phyloP scores from a whole-genome alignment of 2,888 invertebrate genomes.

The Scotopteryx bipunctaria region DNA sequence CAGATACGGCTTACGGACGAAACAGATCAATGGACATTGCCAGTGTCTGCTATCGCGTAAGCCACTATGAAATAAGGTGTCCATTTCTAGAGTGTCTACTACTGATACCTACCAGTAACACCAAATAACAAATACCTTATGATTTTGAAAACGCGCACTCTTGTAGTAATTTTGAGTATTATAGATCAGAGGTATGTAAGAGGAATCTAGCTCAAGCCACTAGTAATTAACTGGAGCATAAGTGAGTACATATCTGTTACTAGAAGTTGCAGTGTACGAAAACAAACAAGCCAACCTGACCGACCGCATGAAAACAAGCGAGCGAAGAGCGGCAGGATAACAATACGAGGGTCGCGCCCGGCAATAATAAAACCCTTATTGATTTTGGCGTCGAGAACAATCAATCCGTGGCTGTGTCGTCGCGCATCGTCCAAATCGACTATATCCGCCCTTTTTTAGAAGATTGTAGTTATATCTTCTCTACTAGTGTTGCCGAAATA shows the following conservation, averaged over 20 bases:
- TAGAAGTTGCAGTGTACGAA: too few relatives aligned
- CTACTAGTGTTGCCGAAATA: slow-evolving; percentile 7
- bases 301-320: slow-evolving; percentile 12
- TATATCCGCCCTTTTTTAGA: slow-evolving; percentile 66
- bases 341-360: slow-evolving; percentile 27
- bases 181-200: too few relatives aligned
- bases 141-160: background rate
- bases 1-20: too few relatives aligned
- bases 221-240: too few relatives aligned
- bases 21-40: slow-evolving; percentile 1
- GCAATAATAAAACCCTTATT: slow-evolving; percentile 75
- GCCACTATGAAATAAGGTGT: background rate
- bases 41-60: background rate
- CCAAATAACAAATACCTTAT: background rate
- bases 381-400: slow-evolving; percentile 77
- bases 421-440: slow-evolving; percentile 67
- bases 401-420: slow-evolving; percentile 64
- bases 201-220: too few relatives aligned
- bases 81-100: background rate
- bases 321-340: slow-evolving; percentile 18
- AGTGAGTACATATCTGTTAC: too few relatives aligned
- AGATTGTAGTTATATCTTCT: slow-evolving; percentile 1
- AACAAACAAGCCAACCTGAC: slow-evolving; percentile 7
- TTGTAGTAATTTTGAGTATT: too few relatives aligned
- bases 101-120: background rate